Base-by-base conservation (phyloP, 1,140 invertebrate species). In the Ephestia elutella region DNA sequence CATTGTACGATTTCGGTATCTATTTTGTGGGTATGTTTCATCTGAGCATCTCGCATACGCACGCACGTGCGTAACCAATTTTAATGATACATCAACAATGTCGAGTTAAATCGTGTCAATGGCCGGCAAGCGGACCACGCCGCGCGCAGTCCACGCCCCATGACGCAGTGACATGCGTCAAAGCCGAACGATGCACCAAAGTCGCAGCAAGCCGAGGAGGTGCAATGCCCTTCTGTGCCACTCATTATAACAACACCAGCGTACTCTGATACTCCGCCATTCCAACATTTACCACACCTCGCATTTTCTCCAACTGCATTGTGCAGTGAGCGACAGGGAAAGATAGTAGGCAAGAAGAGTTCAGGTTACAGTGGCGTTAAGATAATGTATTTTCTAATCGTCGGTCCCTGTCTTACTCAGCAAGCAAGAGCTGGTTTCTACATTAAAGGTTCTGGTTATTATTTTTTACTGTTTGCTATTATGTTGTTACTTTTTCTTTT, bases 151-250 rank as follows among this genome's bases (percentile, higher is more conserved):
- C 71, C 73, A 84, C 80, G 80, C 76, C 78, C 74, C 69, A 76
- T 73, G 78, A 80, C 80, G 75, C 81, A 82, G 73, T 86, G 79
- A 86, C 82, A 85, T 84, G 83, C 83, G 83, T 86, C 83, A 86
- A 82, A 69, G 60, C 53, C 70, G 71, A 73, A 67, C 66, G 59
- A 56, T 78, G 65, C 78, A 87, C 80, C 72, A 80, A 74, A 73
- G 49, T 21, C 49, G 55, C 85, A 87, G 74, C 68, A 21, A 44
- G 35, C 30, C 32, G 15, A 65, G 72, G 71, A 78, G 70, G 59
- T 77, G 70, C 70, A 78, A 60, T 56, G 61, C 61, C 61, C 61
- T 67, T 63, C 58, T 30, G 18, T n/a, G 17, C 32, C 55, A 57
- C 53, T 55, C 60, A 55, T 30, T 25, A 17, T 25, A 48, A 17